Percentiles rank a stretch among this genome's conserved stretches.
These are phyloP conservation scores for Naja naja DNA, from an alignment of 2,113 vertebrate species.

Conservation along the genomic window DNA sequence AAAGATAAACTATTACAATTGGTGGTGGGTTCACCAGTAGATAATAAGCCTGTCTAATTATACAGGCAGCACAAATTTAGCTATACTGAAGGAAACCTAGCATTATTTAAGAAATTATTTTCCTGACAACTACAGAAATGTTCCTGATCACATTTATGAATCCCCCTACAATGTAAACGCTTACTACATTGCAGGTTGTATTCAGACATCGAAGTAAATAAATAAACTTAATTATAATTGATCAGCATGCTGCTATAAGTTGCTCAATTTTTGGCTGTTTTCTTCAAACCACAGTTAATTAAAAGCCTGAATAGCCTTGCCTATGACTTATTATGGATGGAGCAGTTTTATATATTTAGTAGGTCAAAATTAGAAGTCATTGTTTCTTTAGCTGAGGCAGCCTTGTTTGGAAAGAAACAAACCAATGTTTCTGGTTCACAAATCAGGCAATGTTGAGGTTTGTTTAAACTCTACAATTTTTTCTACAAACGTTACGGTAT, in stretches of 20 bases:
- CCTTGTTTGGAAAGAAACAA: neutral
- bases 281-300: neutral
- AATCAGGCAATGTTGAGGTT: neutral
- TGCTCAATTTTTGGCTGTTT: neutral
- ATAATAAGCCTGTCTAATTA: neutral
- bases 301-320: neutral
- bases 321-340: neutral
- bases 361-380: neutral
- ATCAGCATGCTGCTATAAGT: neutral
- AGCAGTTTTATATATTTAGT: no score
- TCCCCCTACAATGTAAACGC: neutral
- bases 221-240: neutral
- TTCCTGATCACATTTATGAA: neutral
- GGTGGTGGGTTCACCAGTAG: neutral
- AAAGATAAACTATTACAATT: neutral
- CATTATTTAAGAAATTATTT: neutral
- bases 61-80: neutral
- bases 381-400: neutral
- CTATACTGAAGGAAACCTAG: neutral
- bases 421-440: neutral
- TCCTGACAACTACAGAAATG: neutral
- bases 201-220: neutral
- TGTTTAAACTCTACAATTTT: neutral
- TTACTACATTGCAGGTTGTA: neutral
- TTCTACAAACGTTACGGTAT: neutral